phyloP scores from a whole-genome alignment of 2,888 invertebrate species.

The Hydroisotoma schaefferi region DNA sequence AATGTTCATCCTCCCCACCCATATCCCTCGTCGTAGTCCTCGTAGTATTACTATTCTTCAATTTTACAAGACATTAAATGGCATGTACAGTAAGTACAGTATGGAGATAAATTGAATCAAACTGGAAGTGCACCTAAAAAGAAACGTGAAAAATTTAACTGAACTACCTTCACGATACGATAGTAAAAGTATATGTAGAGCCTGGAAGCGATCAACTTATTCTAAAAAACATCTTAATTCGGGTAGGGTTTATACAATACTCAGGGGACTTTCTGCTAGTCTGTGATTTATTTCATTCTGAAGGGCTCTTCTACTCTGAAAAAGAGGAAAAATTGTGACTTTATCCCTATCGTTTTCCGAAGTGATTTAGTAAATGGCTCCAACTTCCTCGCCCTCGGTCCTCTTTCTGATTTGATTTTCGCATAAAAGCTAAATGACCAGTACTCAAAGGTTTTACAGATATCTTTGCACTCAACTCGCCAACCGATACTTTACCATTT shows the following conservation, averaged over 20 bases:
- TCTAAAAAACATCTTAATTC: slow-evolving; percentile 26
- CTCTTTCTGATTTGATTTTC: slow-evolving; percentile 35
- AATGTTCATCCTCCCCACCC: no score
- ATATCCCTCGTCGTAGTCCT: no score
- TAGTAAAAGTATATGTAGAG: no score
- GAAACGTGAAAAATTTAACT: no score
- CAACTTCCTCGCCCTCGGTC: slow-evolving; percentile 21
- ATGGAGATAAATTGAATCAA: no score
- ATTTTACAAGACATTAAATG: no score
- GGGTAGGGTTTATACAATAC: slow-evolving; percentile 33
- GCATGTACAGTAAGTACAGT: no score
- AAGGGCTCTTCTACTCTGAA: slow-evolving; percentile 15
- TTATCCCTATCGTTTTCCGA: slow-evolving; percentile 32
- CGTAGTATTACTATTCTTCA: no score
- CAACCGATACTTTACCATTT: neutral
- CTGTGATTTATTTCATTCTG: slow-evolving; percentile 31
- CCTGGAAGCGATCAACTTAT: neutral
- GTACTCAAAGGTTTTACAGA: slow-evolving; percentile 9
- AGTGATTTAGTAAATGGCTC: slow-evolving; percentile 38
- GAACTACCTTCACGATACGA: no score
- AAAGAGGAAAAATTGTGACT: slow-evolving; percentile 31
- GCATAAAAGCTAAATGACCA: slow-evolving; percentile 32
- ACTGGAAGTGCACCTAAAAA: no score
- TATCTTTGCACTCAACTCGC: slow-evolving; percentile 1
- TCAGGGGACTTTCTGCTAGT: slow-evolving; percentile 18